Base-by-base conservation (phyloP, 2,888 invertebrate genomes). In the Tricholauxania praeusta region DNA sequence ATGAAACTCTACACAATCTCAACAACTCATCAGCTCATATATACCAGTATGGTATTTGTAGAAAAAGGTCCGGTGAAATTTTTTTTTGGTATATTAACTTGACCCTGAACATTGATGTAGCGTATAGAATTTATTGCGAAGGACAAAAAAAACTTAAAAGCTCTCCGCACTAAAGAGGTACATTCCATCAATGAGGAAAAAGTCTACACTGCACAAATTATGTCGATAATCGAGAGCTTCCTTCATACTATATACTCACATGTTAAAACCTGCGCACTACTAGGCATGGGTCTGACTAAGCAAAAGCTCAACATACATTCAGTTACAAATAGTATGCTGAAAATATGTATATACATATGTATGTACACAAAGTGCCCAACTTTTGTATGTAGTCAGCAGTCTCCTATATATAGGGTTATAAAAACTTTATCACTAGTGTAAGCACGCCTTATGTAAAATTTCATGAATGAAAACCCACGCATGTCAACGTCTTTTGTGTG, bases 401-500 rank as follows among this genome's bases (percentile, higher is more conserved):
- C 39, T 39, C 39, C 39, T 28, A 28, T 28, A 28, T 28, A 28
- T 4, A 28, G 28, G 28, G 39, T 39, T 39, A 39, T 39, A 39
- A 39, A 39, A 39, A 39, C 39, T 39, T 39, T 53, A 52, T 52
- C 22, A 15, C 17, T 49, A 51, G 48, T 47, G n/a, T 68, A 19
- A 39, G n/a, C 22, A 62, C 39, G 39, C 39, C 10, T 59, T 59
- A 49, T 49, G 67, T 67, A 57, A 77, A 78, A 82, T 84, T 84
- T 84, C 81, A 85, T 84, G 84, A 84, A 84, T 84, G 84, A 84
- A 84, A 79, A 80, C 85, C 84, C 84, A 84, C 85, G 84, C 84
- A 82, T 73, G 74, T 69, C 72, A 72, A 73, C 57, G 64, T 72
- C 12, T 59, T 48, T 15, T 66, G 2, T 67, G 19, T 59, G 32